Evolutionary conservation across 2,797 vertebrate genomes (phyloP), one percentile per base, ranked within the genome.

Genomic region (Chiloscyllium punctatum): DNA sequence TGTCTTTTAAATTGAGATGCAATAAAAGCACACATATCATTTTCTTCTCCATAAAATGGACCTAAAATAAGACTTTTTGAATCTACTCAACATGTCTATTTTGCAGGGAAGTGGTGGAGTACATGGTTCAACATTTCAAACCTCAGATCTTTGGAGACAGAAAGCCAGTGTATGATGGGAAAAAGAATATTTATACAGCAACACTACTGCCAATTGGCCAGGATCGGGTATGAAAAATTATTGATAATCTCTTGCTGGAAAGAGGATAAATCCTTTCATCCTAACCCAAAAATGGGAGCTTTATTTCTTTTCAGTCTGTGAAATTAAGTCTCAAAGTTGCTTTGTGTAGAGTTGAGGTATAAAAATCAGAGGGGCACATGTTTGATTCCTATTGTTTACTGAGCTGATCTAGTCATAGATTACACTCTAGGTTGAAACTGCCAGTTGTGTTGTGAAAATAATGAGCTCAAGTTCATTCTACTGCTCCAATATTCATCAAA

Each of bases 101-200:
- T 74, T 1, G 0, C 97, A 99, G 99, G 98, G 99, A 99, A 97
- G 99, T 99, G 7, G 99, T 99, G 97, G 99, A 99, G 96, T 99
- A 99, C 97, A 99, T 99, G 99, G 99, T 99, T 95, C 99, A 99
- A 96, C 99, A 99, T 97, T 99, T 99, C 98, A 99, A 99, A 97
- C 99, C 99, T 0, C 99, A 99, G 98, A 99, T 99, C 96, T 99
- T 99, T 57, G 99, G 99, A 0, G 99, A 99, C 97, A 97, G 99
- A 96, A 99, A 99, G 96, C 99, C 99, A 0, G 99, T 99, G 88
- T 99, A 99, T 0, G 99, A 99, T 96, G 99, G 99, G 96, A 99
- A 99, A 97, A 99, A 99, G 98, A 99, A 99, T 97, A 99, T 99
- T 97, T 99, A 99, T 97, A 99, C 99, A 0, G 99, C 99, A 97